These are phyloP conservation scores for Acanthurus tractus DNA, from an alignment of 2,797 vertebrate species.

Conservation along the genomic window DNA sequence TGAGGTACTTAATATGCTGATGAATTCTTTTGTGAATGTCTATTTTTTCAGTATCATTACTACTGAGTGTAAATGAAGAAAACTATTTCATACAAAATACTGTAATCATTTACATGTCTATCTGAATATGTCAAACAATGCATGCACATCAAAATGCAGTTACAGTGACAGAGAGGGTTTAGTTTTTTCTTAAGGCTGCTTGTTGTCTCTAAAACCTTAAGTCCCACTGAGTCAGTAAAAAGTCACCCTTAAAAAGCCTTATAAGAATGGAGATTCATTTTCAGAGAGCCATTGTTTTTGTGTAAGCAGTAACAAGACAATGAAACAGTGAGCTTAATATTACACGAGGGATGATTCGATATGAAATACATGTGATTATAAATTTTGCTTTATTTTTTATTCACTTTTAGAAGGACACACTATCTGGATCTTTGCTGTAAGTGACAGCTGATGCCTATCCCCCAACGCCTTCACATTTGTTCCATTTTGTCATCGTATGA, in stretches of 20 bases:
- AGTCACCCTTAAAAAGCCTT: background rate
- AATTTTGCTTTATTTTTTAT: conserved; percentile 2
- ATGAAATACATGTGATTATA: background rate
- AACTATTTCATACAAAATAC: background rate
- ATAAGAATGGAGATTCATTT: conserved; percentile 1
- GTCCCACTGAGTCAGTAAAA: background rate
- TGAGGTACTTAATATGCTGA: background rate
- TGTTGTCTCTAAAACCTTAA: background rate
- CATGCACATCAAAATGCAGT: background rate
- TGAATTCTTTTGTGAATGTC: background rate
- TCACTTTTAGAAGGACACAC: background rate
- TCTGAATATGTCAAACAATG: background rate
- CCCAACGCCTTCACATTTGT: conserved; percentile 12
- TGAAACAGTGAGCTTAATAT: background rate
- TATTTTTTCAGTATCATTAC: too few relatives aligned
- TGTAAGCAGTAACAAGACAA: background rate
- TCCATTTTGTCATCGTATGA: conserved; percentile 23
- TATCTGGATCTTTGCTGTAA: background rate
- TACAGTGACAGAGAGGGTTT: background rate
- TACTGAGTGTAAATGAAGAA: background rate
- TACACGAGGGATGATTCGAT: background rate
- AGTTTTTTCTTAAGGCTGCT: background rate
- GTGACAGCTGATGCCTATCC: background rate
- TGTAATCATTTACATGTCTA: background rate
- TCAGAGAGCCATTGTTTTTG: background rate